A percentile compares a stretch with the other conserved stretches of the same genome.
phyloP scores from a whole-genome alignment of 1,140 invertebrate genomes.

The Leptinotarsa texana region DNA sequence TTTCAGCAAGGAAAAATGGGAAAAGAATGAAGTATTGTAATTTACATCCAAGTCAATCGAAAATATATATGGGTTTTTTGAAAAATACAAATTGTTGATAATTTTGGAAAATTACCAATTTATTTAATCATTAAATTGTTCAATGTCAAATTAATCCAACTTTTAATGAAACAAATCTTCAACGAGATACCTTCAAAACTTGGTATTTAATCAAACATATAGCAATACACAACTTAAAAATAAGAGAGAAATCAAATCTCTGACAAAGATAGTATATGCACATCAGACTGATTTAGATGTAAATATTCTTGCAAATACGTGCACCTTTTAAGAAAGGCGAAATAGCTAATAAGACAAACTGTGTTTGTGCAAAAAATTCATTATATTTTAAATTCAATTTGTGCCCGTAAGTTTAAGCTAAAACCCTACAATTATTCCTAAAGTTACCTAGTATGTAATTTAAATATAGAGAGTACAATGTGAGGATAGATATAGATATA shows the following conservation, averaged over 20 bases:
- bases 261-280: not conserved
- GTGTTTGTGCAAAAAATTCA: slow-evolving; percentile 41
- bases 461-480: slow-evolving; percentile 47
- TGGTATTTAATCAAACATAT: no score
- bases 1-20: slow-evolving; percentile 1
- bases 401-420: slow-evolving; percentile 57
- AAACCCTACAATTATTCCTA: slow-evolving; percentile 50
- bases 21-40: not conserved
- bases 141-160: no score
- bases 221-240: no score
- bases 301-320: not conserved
- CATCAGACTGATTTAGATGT: not conserved
- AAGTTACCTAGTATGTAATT: slow-evolving; percentile 51
- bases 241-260: no score
- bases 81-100: no score
- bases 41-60: not conserved
- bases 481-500: slow-evolving; percentile 53
- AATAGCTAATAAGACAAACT: slow-evolving; percentile 7
- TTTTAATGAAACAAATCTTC: no score
- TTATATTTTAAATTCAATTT: slow-evolving; percentile 49
- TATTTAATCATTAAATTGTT: no score
- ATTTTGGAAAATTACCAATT: no score
- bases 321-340: not conserved
- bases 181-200: no score
- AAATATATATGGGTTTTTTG: no score